Evolutionary conservation across 2,888 invertebrate genomes (phyloP), one percentile per base, ranked within the genome.

Genomic region (Oligia fasciuncula): DNA sequence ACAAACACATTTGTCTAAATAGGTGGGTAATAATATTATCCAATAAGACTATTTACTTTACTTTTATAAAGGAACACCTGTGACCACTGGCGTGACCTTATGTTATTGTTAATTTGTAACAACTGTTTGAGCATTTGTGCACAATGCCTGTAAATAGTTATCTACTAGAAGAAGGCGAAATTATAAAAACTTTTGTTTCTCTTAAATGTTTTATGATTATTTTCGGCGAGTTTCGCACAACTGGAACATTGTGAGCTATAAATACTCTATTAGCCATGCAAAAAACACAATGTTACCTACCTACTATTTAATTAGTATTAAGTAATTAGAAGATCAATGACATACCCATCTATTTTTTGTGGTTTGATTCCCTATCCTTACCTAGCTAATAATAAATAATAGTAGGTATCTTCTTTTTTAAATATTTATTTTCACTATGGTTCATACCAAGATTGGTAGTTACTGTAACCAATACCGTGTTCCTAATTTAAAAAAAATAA

Each of bases 61-160:
- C 84, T 87, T 89, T 90, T 87, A 80, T 88, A 79, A 76, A 76
- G 69, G 67, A 93, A 91, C 94, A 94, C 90, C 92, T 94, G 94
- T 91, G 93, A 91, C 91, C 89, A 92, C 90, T 80, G 79, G 54
- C 63, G 49, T 85, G 91, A 92, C 93, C 93, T 93, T 93, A 89
- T 85, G 76, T 87, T 88, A 90, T 88, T 90, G 81, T 90, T 88
- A 87, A 89, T 88, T 89, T 90, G 88, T 91, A 83, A 84, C 40
- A 84, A 82, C 70, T 86, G 80, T 89, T 76, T 90, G 84, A 90
- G 90, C 83, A 90, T 89, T 90, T 86, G 74, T 78, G 68, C 80
- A 87, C 76, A 83, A 76, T 77, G 67, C 57, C 40, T 51, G 35
- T 72, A 68, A 72, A 69, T 82, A 69, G 80, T 70, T 57, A 51